Conservation (phyloP, 2,113 vertebrate genomes). For the Bufo bufo region DNA sequence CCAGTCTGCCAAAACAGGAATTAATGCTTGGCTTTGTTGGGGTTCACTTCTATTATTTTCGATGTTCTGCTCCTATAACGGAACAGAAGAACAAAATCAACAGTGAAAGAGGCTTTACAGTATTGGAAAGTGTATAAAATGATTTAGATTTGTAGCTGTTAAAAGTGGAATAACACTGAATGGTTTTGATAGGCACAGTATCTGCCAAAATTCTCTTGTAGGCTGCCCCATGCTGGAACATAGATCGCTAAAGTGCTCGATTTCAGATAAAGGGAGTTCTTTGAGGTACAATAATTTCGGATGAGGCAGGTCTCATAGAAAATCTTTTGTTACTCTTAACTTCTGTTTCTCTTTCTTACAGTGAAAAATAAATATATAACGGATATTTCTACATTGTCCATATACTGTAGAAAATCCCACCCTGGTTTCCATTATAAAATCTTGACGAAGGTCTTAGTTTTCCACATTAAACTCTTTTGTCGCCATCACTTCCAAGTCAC, state of each 20-base stretch:
- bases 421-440: conserved; percentile 65
- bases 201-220: conserved; percentile 6
- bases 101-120: too few species aligned
- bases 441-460: background rate
- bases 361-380: conserved; percentile 50
- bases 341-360: background rate
- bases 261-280: conserved; percentile 41
- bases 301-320: conserved; percentile 26
- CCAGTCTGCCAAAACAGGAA: too few species aligned
- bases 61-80: too few species aligned
- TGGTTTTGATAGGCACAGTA: background rate
- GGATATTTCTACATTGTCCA: conserved; percentile 30
- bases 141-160: too few species aligned
- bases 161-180: background rate
- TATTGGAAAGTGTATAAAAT: too few species aligned
- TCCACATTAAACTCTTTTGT: conserved; percentile 43
- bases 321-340: background rate
- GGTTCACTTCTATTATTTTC: too few species aligned
- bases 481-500: background rate
- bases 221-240: background rate
- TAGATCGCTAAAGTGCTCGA: conserved; percentile 63
- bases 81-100: too few species aligned
- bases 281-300: conserved; percentile 29
- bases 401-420: conserved; percentile 61
- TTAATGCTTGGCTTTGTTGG: too few species aligned